A percentile compares a stretch with the other conserved stretches of the same genome.
Evolutionary conservation across 2,888 invertebrate genomes (phyloP).

Genomic region (Frankliniella intonsa): DNA sequence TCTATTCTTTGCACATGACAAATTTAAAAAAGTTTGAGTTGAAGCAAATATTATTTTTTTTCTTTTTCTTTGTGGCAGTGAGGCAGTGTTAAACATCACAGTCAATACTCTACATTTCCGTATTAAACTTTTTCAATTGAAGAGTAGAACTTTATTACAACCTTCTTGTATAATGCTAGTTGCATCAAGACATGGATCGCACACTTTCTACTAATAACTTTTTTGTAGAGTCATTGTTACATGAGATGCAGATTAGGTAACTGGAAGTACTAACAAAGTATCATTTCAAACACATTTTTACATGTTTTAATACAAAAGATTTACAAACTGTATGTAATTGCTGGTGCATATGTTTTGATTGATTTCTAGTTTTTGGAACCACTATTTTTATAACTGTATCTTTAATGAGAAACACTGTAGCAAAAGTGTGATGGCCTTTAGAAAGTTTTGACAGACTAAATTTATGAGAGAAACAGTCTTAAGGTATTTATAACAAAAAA

Average conservation of each 20-base stretch:
- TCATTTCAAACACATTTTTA: neutral
- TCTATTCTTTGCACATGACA: no score
- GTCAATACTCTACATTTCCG: neutral
- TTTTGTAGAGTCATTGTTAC: neutral
- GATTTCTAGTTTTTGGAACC: neutral
- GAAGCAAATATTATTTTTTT: neutral
- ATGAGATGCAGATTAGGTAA: neutral
- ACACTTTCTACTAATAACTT: neutral
- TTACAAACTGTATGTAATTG: neutral
- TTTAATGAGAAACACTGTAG: neutral
- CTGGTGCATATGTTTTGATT: neutral
- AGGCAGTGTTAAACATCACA: conserved; percentile 12
- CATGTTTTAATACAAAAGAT: neutral
- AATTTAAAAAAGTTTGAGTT: neutral
- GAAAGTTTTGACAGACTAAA: neutral
- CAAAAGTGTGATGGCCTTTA: neutral
- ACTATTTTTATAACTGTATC: neutral
- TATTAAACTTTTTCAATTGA: neutral
- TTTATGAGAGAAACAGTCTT: neutral
- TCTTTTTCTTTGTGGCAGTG: neutral
- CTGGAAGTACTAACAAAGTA: neutral
- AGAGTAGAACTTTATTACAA: neutral
- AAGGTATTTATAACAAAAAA: neutral
- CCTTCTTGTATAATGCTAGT: neutral
- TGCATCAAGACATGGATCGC: neutral